These are phyloP conservation scores for Tupaia tana DNA, from an alignment of 2,113 vertebrate species.

Conservation along the genomic window DNA sequence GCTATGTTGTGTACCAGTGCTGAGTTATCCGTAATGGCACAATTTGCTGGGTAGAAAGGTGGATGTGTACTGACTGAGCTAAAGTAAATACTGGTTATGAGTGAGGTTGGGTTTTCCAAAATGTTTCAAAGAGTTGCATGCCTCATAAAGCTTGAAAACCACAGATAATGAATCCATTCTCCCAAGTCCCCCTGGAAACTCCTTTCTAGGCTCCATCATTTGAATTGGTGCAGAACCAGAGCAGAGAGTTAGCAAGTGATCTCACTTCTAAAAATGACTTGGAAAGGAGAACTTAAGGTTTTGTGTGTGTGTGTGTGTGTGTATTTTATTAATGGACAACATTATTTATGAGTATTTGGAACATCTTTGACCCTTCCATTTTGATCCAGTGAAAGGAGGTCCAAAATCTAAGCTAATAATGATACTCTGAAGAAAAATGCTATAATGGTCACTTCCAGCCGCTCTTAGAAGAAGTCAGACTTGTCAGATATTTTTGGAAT, in stretches of 20 bases:
- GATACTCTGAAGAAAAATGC: not conserved
- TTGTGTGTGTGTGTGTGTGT: not conserved
- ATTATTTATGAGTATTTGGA: not conserved
- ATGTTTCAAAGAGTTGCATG: not conserved
- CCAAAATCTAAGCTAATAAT: not conserved
- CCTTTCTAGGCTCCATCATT: not conserved
- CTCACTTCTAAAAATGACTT: not conserved
- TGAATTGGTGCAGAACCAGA: not conserved
- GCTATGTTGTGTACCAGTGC: not conserved
- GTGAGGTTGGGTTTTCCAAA: not conserved
- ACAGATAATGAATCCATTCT: not conserved
- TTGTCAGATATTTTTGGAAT: not conserved
- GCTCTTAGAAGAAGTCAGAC: not conserved
- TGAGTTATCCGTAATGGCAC: not conserved
- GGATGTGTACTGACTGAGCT: not conserved
- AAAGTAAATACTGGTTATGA: not conserved
- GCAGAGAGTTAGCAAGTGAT: not conserved
- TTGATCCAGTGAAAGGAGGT: not conserved
- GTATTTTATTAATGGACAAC: slow-evolving; percentile 11
- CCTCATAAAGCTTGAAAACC: not conserved
- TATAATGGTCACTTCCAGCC: not conserved
- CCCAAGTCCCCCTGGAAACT: not conserved
- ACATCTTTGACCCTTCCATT: not conserved
- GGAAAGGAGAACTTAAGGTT: not conserved
- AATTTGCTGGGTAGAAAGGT: not conserved